Evolutionary conservation across 2,797 vertebrate genomes (phyloP).

Genomic region (Dendrocincla fuliginosa): DNA sequence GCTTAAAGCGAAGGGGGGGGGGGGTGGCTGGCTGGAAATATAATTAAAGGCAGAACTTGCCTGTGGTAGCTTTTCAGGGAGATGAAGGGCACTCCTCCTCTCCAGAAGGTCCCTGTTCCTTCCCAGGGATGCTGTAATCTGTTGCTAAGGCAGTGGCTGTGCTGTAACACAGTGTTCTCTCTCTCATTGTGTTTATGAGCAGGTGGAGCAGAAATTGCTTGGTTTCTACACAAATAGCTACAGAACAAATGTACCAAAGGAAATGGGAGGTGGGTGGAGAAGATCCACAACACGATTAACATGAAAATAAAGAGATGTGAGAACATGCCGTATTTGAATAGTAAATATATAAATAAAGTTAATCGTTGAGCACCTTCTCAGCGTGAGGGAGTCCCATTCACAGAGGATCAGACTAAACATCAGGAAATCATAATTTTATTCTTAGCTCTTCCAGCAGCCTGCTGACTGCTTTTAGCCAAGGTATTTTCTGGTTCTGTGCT

Average conservation of each 20-base stretch:
- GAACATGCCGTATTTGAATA: conserved; percentile 12
- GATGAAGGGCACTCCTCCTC: conserved; percentile 55
- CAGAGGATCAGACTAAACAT: conserved; percentile 38
- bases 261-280: conserved; percentile 36
- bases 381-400: background rate
- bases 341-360: conserved; percentile 32
- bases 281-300: conserved; percentile 38
- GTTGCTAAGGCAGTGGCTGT: conserved; percentile 74
- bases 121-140: conserved; percentile 62
- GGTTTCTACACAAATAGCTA: conserved; percentile 68
- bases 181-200: conserved; percentile 68
- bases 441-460: conserved; percentile 23
- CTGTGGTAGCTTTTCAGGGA: conserved; percentile 35
- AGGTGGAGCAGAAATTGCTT: conserved; percentile 69
- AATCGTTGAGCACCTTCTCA: conserved; percentile 6
- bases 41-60: conserved; percentile 39
- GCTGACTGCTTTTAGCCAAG: conserved; percentile 16
- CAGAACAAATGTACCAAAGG: conserved; percentile 63
- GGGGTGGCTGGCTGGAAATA: background rate
- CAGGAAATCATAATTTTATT: conserved; percentile 18
- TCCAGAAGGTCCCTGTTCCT: conserved; percentile 65
- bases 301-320: conserved; percentile 32
- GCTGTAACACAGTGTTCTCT: conserved; percentile 67
- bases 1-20: background rate
- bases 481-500: conserved; percentile 9